These are phyloP conservation scores for Picathartes gymnocephalus DNA, from an alignment of 2,113 vertebrate genomes.

Conservation along the genomic window DNA sequence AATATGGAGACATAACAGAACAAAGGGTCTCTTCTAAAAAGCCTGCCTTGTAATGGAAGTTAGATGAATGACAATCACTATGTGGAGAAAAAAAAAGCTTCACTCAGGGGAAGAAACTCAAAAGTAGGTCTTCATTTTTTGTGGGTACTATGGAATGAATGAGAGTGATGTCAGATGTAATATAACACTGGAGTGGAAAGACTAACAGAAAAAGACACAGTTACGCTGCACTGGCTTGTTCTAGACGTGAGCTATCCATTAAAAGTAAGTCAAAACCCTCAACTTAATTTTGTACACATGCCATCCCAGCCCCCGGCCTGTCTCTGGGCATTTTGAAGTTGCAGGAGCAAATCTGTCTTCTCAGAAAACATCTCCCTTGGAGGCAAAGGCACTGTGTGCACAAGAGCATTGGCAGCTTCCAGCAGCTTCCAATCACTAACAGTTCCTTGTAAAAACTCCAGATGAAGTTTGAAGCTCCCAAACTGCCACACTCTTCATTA, in stretches of 20 bases:
- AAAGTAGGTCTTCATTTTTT: slow-evolving; percentile 43
- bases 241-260: slow-evolving; percentile 24
- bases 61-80: not conserved
- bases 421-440: not conserved
- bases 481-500: not conserved
- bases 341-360: slow-evolving; percentile 13
- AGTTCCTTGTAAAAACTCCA: not conserved
- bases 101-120: not conserved
- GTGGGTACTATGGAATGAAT: slow-evolving; percentile 5
- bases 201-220: slow-evolving; percentile 16
- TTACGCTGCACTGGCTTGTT: not conserved
- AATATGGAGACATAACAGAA: not conserved
- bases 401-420: not conserved
- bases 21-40: not conserved
- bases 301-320: not conserved
- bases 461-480: not conserved
- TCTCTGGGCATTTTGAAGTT: not conserved
- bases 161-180: slow-evolving; percentile 41
- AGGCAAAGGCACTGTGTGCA: not conserved
- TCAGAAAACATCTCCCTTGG: not conserved
- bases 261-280: slow-evolving; percentile 35
- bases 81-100: not conserved
- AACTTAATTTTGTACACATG: slow-evolving; percentile 31
- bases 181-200: slow-evolving; percentile 33
- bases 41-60: not conserved